Evolutionary conservation across 2,797 vertebrate genomes (phyloP), one percentile per base, ranked within the genome.

Genomic region (Lacerta agilis): DNA sequence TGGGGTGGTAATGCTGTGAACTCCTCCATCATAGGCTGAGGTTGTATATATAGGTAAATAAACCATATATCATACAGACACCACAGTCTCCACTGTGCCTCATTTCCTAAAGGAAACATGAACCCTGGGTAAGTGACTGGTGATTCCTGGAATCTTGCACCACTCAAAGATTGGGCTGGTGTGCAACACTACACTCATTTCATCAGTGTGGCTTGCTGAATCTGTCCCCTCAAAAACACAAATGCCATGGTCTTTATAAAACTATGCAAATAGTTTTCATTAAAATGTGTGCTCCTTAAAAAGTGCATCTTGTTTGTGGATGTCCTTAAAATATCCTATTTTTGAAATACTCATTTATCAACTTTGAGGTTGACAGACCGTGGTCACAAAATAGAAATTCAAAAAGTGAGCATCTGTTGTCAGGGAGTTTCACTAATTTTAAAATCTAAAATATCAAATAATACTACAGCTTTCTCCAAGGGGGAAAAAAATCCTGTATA

Each of bases 371-470:
- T 55, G 61, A 36, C 72, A 83, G 17, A 76, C 43, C 38, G 49
- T 79, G 36, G 41, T 76, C 83, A 55, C 80, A 87, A 41, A 83
- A 83, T 69, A 76, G 55, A 83, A 76, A 67, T 69, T 77, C 41
- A 55, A n/a, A 73, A 71, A 45, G 58, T 36, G 38, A 83, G 73
- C 72, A 69, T 55, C 79, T 87, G 73, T 69, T 43, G 55, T 20
- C 15, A 13, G 23, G 25, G 58, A 81, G 36, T 66, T 55, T 82
- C 78, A 82, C 58, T 82, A 76, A 81, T 80, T 79, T 75, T 80
- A 89, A 81, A 75, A 72, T 3, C 67, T 20, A 80, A 79, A 79
- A 38, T 55, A 55, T 41, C 76, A 61, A 81, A 81, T 27, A 69
- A 81, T 3, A 17, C 66, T 82, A 76, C 58, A 67, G 33, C 41